Percentiles rank a stretch among this genome's conserved stretches.
These are phyloP conservation scores for Drosophila ercepeae DNA, from an alignment of 1,140 invertebrate genomes.

Conservation along the genomic window DNA sequence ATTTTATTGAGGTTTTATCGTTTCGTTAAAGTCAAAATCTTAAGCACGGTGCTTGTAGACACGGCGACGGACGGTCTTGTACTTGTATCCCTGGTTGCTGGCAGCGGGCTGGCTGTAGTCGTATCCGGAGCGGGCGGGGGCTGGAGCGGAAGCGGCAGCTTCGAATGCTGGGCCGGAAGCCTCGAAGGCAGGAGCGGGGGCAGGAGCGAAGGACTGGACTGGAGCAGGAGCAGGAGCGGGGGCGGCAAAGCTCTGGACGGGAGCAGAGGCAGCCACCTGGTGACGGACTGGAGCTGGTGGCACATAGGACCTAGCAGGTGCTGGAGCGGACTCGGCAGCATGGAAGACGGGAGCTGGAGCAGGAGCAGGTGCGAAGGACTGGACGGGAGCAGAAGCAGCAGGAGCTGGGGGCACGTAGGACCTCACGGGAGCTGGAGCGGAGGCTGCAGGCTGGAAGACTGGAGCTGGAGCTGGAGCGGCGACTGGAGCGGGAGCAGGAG, in stretches of 20 bases:
- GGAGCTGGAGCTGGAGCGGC: slow-evolving; percentile 57
- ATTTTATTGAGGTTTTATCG: slow-evolving; percentile 24
- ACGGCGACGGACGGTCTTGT: slow-evolving; percentile 68
- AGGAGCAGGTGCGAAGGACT: slow-evolving; percentile 42
- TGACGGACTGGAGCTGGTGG: slow-evolving; percentile 29
- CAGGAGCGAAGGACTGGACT: slow-evolving; percentile 43
- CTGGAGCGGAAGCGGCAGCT: slow-evolving; percentile 55
- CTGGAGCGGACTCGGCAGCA: slow-evolving; percentile 28
- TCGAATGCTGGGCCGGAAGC: slow-evolving; percentile 36
- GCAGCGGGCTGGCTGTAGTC: slow-evolving; percentile 50
- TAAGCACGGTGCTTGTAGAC: slow-evolving; percentile 68
- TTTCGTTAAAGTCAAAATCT: slow-evolving; percentile 1
- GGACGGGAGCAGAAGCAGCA: slow-evolving; percentile 35
- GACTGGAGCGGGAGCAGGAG: slow-evolving; percentile 43
- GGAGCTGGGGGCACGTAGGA: slow-evolving; percentile 42
- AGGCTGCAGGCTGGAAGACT: slow-evolving; percentile 36
- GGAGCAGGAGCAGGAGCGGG: slow-evolving; percentile 41
- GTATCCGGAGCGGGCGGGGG: slow-evolving; percentile 44
- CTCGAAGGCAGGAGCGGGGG: slow-evolving; percentile 50
- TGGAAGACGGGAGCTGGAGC: slow-evolving; percentile 30
- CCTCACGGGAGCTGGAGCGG: slow-evolving; percentile 42
- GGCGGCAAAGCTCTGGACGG: slow-evolving; percentile 17
- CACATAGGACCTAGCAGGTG: slow-evolving; percentile 12
- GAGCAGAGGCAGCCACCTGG: slow-evolving; percentile 32
- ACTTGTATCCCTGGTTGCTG: slow-evolving; percentile 58